Conservation (phyloP, 2,113 vertebrate genomes). For the Loxodonta africana region DNA sequence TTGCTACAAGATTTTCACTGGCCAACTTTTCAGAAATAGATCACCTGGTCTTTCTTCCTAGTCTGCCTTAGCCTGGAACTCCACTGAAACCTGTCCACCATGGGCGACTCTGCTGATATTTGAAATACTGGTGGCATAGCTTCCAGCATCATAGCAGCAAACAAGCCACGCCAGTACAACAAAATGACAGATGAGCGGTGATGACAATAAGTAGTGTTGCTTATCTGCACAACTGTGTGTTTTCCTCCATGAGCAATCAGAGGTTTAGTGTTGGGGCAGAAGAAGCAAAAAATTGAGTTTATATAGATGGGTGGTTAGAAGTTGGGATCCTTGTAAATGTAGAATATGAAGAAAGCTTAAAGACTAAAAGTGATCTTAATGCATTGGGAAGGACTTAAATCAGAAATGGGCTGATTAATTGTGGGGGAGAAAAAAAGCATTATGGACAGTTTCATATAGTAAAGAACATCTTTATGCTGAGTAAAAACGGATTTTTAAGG, state of each 20-base stretch:
- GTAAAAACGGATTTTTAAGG: not conserved
- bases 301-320: not conserved
- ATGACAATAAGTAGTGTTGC: not conserved
- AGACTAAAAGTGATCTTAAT: not conserved
- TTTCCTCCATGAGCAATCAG: not conserved
- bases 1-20: no score
- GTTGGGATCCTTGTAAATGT: not conserved
- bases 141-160: no score
- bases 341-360: not conserved
- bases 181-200: no score
- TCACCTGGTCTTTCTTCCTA: no score
- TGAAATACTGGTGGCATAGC: no score
- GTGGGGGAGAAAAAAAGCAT: no score
- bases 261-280: not conserved
- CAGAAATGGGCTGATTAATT: not conserved
- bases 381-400: not conserved
- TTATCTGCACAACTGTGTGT: not conserved
- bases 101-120: no score
- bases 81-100: no score
- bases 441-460: not conserved
- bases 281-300: not conserved
- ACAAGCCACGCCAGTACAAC: no score
- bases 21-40: no score
- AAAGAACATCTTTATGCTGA: not conserved
- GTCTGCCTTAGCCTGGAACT: no score